Conservation (phyloP, 2,797 vertebrate genomes). For the Poecile montanus region DNA sequence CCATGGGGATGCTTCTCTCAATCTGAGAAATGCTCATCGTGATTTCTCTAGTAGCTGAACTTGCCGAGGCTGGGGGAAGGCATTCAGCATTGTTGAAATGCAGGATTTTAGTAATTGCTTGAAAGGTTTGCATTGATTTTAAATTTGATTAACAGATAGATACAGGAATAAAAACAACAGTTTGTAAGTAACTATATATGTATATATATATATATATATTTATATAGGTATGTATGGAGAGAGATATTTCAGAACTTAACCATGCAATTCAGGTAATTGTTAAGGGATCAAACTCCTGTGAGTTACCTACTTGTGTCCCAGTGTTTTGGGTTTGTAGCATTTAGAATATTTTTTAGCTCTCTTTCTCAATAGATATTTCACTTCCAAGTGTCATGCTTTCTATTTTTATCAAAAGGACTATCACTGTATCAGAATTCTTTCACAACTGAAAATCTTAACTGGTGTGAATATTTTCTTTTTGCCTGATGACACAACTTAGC, state of each 20-base stretch:
- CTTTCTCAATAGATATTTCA: conserved; percentile 29
- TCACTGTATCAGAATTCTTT: conserved; percentile 50
- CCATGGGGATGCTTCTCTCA: not conserved
- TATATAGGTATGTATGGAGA: not conserved
- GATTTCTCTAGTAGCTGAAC: not conserved
- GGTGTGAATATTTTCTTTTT: conserved; percentile 58
- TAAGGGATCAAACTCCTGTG: not conserved
- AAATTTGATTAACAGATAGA: not conserved
- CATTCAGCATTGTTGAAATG: not conserved
- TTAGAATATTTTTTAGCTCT: conserved; percentile 15
- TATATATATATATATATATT: no score
- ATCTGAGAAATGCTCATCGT: fast-evolving
- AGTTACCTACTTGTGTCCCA: not conserved
- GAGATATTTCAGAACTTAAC: not conserved
- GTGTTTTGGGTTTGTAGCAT: not conserved
- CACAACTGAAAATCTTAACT: conserved; percentile 24
- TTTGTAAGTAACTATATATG: not conserved
- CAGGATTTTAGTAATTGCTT: not conserved
- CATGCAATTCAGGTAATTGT: not conserved
- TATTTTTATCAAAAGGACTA: conserved; percentile 49
- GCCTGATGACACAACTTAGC: conserved; percentile 36
- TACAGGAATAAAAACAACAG: not conserved
- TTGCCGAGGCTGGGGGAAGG: not conserved
- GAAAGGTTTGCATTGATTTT: not conserved
- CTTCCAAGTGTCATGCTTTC: conserved; percentile 49